A percentile compares a stretch with the other conserved stretches of the same genome.
phyloP scores from a whole-genome alignment of 1,140 invertebrate genomes.

The Drosophila sturtevanti region DNA sequence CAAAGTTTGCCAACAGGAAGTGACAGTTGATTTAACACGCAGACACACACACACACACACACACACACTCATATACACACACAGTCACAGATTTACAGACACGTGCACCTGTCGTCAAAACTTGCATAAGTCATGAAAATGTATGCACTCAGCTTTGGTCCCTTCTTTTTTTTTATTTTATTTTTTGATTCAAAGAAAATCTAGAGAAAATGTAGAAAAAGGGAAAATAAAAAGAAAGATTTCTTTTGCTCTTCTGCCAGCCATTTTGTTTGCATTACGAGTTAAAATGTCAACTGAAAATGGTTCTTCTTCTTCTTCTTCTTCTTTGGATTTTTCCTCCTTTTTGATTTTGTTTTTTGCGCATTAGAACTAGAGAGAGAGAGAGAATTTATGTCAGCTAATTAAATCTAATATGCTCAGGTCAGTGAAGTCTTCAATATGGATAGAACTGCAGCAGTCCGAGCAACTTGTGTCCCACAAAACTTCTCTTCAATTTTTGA shows the following conservation, averaged over 20 bases:
- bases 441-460: neutral
- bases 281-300: slow-evolving; percentile 68
- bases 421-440: slow-evolving; percentile 27
- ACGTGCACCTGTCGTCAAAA: slow-evolving; percentile 77
- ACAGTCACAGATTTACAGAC: slow-evolving; percentile 28
- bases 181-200: neutral
- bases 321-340: neutral
- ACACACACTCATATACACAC: slow-evolving; percentile 11
- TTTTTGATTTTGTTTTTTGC: too few relatives aligned
- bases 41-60: slow-evolving; percentile 20
- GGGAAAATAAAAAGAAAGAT: neutral
- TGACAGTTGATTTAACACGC: slow-evolving; percentile 79
- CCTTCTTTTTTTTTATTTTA: neutral
- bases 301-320: slow-evolving; percentile 32
- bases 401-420: slow-evolving; percentile 72
- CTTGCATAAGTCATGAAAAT: slow-evolving; percentile 79
- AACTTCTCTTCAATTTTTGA: slow-evolving; percentile 62
- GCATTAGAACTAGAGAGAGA: neutral
- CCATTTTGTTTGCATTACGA: slow-evolving; percentile 19
- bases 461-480: neutral
- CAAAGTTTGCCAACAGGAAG: slow-evolving; percentile 74
- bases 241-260: slow-evolving; percentile 17
- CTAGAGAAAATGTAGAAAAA: neutral
- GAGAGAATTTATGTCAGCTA: slow-evolving; percentile 66
- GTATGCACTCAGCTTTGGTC: slow-evolving; percentile 44